Evolutionary conservation across 2,888 invertebrate species (phyloP).

Genomic region (Alviniconcha strummeri): DNA sequence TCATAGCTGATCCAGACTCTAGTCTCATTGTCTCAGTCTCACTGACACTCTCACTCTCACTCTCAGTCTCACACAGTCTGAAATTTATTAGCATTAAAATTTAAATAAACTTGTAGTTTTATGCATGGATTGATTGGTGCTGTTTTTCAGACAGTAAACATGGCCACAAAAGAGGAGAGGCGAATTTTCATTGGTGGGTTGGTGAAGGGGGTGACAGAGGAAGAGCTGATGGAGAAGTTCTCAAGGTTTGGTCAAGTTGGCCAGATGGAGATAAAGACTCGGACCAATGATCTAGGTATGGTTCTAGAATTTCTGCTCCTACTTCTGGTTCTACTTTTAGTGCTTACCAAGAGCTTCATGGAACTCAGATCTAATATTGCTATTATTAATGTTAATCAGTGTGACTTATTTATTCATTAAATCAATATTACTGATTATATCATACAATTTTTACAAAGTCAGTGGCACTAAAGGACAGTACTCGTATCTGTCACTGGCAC

Average conservation of each 20-base stretch:
- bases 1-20: no score
- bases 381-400: neutral
- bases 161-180: constrained; percentile 28
- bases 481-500: no score
- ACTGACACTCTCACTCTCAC: no score
- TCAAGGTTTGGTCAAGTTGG: constrained; percentile 82
- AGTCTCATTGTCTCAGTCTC: no score
- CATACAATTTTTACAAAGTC: neutral
- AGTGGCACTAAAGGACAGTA: neutral
- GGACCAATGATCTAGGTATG: constrained; percentile 86
- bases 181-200: constrained; percentile 61
- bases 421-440: no score
- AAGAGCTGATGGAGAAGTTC: constrained; percentile 82
- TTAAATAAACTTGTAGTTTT: no score
- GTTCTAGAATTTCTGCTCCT: no score
- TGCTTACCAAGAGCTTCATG: neutral
- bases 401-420: neutral
- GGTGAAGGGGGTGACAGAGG: constrained; percentile 73
- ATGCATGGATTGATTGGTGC: no score
- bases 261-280: constrained; percentile 86
- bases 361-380: neutral
- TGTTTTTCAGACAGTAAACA: neutral
- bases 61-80: no score
- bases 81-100: no score
- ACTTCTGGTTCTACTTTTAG: no score